Conservation (phyloP, 2,888 invertebrate genomes). For the Pheosia tremula region DNA sequence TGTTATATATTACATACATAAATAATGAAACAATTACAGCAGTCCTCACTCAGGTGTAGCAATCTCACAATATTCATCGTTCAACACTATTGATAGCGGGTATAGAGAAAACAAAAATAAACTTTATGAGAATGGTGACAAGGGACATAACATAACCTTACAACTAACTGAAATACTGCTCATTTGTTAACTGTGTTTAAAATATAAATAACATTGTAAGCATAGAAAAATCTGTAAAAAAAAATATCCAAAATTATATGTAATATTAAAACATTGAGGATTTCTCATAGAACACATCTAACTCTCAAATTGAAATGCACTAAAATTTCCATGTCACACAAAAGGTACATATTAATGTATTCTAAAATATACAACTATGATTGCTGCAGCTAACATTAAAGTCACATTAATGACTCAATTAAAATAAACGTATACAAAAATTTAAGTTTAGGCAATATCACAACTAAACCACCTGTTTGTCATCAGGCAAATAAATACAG, state of each 20-base stretch:
- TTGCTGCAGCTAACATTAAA: constrained; percentile 74
- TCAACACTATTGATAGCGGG: constrained; percentile 51
- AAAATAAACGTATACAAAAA: constrained; percentile 83
- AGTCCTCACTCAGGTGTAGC: constrained; percentile 63
- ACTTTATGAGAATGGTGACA: constrained; percentile 36
- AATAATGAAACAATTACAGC: constrained; percentile 77
- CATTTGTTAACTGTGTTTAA: constrained; percentile 66
- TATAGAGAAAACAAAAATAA: constrained; percentile 47
- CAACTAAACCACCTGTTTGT: constrained; percentile 74
- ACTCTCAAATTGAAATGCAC: constrained; percentile 53
- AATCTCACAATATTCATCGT: constrained; percentile 55
- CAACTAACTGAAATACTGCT: constrained; percentile 79
- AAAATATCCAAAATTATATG: constrained; percentile 33
- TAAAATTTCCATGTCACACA: constrained; percentile 54
- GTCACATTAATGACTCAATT: constrained; percentile 71
- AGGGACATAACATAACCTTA: constrained; percentile 48
- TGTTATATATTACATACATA: constrained; percentile 81
- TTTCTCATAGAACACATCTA: constrained; percentile 41
- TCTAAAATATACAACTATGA: constrained; percentile 62
- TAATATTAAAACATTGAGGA: constrained; percentile 56
- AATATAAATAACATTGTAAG: constrained; percentile 62
- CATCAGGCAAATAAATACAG: constrained; percentile 71
- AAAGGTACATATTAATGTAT: constrained; percentile 46
- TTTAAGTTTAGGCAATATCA: constrained; percentile 81
- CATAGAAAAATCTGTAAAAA: constrained; percentile 49